Evolutionary conservation across 2,797 vertebrate genomes (phyloP), one percentile per base, ranked within the genome.

Genomic region (Zenarchopterus dispar): DNA sequence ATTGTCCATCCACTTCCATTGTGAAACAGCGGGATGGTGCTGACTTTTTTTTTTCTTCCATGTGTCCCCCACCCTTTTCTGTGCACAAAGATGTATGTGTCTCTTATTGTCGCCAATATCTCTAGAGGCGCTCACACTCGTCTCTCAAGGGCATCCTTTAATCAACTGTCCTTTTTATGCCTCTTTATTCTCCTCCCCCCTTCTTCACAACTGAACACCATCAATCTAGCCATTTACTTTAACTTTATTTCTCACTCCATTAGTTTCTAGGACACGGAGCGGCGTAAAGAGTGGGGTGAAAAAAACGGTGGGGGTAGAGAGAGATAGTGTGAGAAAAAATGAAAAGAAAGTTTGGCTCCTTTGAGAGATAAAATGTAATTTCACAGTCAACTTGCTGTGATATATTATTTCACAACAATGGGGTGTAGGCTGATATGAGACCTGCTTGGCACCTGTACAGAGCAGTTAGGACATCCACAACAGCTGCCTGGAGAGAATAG

Each of bases 331-430:
- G 55, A 28, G 49, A 84, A 82, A 78, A 84, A 84, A 79, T 5
- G 26, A 83, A 80, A 77, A 78, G 70, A 83, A 85, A 90, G 85
- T 91, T 89, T 84, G 76, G 72, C 81, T 89, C 90, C 87, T 87
- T 51, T 56, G 85, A 88, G 89, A 92, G 85, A 85, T 85, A 86
- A 93, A 92, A 92, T 90, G 88, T 89, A 90, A 93, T 93, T 93
- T 94, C 91, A 93, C 91, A 94, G 91, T 93, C 90, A 93, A 91
- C 90, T 92, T 91, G 81, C 88, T 89, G 71, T 90, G 88, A 91
- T 91, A 84, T 90, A 90, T 92, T 92, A 89, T 91, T 91, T 88
- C 82, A 82, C 88, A 90, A 92, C 88, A 86, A 85, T 79, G 71
- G 81, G 62, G 59, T 81, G 79, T 81, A 75, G 85, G 84, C 81